phyloP scores from a whole-genome alignment of 2,888 invertebrate genomes.

The Euzophera pinguis region DNA sequence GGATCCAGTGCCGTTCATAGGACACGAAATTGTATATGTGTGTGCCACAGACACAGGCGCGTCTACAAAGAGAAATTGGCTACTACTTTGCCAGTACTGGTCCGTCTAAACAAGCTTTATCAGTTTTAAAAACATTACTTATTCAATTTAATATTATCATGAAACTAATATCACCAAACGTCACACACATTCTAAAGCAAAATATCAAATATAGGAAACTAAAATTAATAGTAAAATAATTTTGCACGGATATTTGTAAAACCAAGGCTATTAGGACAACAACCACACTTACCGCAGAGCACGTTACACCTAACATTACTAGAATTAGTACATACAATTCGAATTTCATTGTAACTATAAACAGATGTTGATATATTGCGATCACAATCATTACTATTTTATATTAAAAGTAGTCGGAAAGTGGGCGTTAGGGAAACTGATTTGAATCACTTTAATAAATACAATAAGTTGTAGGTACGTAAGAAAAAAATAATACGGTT shows the following conservation, averaged over 20 bases:
- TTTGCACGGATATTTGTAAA: slow-evolving; percentile 5
- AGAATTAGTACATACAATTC: slow-evolving; percentile 9
- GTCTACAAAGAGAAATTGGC: too few species aligned
- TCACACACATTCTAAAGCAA: slow-evolving; percentile 1
- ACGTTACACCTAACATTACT: slow-evolving; percentile 9
- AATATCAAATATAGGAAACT: background rate
- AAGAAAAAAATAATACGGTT: background rate
- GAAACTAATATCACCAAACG: background rate
- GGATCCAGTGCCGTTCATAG: too few species aligned
- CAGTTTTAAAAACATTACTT: background rate
- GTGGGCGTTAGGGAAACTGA: slow-evolving; percentile 1
- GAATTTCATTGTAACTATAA: slow-evolving; percentile 8
- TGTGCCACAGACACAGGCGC: too few species aligned
- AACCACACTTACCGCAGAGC: slow-evolving; percentile 13
- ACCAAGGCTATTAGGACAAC: slow-evolving; percentile 13
- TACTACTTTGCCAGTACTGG: too few species aligned
- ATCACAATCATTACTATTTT: background rate
- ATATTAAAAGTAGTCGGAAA: background rate
- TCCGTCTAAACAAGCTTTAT: background rate
- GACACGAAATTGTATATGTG: too few species aligned
- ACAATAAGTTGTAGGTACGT: background rate
- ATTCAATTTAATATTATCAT: background rate
- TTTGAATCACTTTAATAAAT: background rate
- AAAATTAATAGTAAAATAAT: slow-evolving; percentile 1
- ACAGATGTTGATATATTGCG: background rate